Evolutionary conservation across 2,113 vertebrate genomes (phyloP), one percentile per base, ranked within the genome.

Genomic region (Amphilophus citrinellus): DNA sequence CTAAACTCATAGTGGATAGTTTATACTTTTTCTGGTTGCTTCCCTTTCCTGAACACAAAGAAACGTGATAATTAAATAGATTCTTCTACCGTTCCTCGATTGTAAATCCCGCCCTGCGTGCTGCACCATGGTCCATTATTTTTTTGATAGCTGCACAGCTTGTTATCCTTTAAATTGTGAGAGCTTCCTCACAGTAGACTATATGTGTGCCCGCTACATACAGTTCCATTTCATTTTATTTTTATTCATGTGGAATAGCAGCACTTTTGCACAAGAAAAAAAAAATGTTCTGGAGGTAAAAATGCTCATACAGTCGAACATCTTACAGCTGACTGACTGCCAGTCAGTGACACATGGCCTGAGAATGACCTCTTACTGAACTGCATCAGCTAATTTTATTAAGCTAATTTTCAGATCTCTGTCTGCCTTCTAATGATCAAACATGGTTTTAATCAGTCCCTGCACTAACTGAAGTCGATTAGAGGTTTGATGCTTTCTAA

Each of bases 401-500:
- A 57, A 58, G 44, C 73, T 59, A 27, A 68, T 68, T 47, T 68
- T 47, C 39, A n/a, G 76, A 62, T 79, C 61, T 79, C 71, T 53
- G 77, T 71, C 62, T 84, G 66, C 15, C 57, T 58, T 58, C 77
- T 88, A 59, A 84, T 89, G 78, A 90, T 83, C 75, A 89, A 87
- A 88, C 71, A 39, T 59, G 50, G 81, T 47, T 79, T 39, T 75
- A 84, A 86, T 88, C 84, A 85, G 90, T 83, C 58, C 11, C 76
- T 8, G 61, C 86, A 35, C 83, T 87, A 84, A 90, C 65, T 80
- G 58, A 82, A 90, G 89, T 88, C 90, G 84, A 88, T 92, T 87
- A 88, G 80, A 79, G 82, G 82, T 86, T 86, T 88, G 83, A 89
- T 91, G 77, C 77, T 78, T 75, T 83, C 68, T 76, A 88, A 91